Percentiles rank a stretch among this genome's conserved stretches.
Evolutionary conservation across 2,888 invertebrate species (phyloP).

Genomic region (Pocota personata): DNA sequence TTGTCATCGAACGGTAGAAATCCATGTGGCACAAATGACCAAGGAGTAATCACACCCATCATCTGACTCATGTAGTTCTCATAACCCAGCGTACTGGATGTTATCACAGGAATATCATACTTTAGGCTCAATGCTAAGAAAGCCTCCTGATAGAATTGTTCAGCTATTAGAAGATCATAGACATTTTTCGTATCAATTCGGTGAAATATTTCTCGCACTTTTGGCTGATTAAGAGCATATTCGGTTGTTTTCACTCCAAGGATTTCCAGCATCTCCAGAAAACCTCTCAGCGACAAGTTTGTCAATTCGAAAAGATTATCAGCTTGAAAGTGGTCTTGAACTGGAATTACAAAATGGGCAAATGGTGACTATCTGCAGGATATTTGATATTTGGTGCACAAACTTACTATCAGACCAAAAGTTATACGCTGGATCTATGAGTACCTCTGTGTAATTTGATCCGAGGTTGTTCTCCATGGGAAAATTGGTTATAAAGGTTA

Average conservation of each 20-base stretch:
- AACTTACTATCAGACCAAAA: constrained; percentile 79
- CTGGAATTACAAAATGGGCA: constrained; percentile 71
- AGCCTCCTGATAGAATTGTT: constrained; percentile 83
- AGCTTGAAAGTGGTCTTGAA: constrained; percentile 77
- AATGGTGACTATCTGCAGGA: neutral
- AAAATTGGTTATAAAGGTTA: constrained; percentile 79
- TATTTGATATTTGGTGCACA: neutral
- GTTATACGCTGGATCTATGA: constrained; percentile 81
- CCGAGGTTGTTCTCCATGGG: constrained; percentile 77
- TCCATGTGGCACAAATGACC: constrained; percentile 83
- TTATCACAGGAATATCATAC: constrained; percentile 82
- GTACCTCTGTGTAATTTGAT: constrained; percentile 80
- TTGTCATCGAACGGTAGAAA: constrained; percentile 82
- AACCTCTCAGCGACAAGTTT: constrained; percentile 76
- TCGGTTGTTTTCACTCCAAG: constrained; percentile 79
- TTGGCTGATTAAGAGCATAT: constrained; percentile 79
- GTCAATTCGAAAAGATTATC: constrained; percentile 79
- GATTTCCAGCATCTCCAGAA: constrained; percentile 79
- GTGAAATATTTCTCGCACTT: constrained; percentile 79
- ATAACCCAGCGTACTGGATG: constrained; percentile 82
- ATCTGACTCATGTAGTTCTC: constrained; percentile 83
- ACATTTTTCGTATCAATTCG: constrained; percentile 76
- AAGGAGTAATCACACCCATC: constrained; percentile 83
- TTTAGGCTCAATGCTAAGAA: constrained; percentile 81
- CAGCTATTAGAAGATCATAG: constrained; percentile 83